Base-by-base conservation (phyloP, 1,140 invertebrate genomes). In the Aricia agestis region DNA sequence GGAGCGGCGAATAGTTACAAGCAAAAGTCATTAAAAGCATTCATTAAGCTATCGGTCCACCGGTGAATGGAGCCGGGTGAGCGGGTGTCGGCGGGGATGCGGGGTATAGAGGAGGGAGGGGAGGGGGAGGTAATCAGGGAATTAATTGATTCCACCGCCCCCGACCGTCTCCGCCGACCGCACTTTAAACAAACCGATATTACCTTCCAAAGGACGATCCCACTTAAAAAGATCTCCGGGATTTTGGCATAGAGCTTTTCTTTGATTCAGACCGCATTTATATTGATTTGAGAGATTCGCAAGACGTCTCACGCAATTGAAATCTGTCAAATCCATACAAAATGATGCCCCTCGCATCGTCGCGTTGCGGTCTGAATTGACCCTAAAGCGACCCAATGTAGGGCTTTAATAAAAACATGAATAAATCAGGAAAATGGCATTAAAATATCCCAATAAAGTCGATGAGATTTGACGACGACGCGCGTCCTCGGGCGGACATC, bases 11-110 rank as follows among this genome's bases (percentile, higher is more conserved):
- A 63, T 63, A 63, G 59, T 63, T 63, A 63, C 59, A 11, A 63
- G 59, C 17, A 63, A 63, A 63, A 63, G 59, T 63, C 59, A 63
- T 63, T 63, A 63, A 63, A 63, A 63, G 17, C 59, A 63, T 63
- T 63, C 59, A 63, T 63, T 63, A 63, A 63, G 59, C 18, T 63
- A 63, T 63, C 59, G 59, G 59, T 63, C 10, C 59, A 10, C 18
- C 59, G 17, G 18, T 11, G 19, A 63, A 19, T n/a, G 59, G 59
- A 59, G 58, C 58, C 5, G 58, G 15, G 58, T 5, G 36, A 5
- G 36, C 36, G 6, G 36, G 36, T 36, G 9, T 36, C 6, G 6
- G 36, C 1, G 36, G 36, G 36, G 36, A 5, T 1, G 36, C 36
- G 36, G n/a, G 18, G 3, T 59, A 6, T 19, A 5, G 19, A 19